Percentiles rank a stretch among this genome's conserved stretches.
These are phyloP conservation scores for Bugulina stolonifera DNA, from an alignment of 2,888 invertebrate genomes.

Conservation along the genomic window DNA sequence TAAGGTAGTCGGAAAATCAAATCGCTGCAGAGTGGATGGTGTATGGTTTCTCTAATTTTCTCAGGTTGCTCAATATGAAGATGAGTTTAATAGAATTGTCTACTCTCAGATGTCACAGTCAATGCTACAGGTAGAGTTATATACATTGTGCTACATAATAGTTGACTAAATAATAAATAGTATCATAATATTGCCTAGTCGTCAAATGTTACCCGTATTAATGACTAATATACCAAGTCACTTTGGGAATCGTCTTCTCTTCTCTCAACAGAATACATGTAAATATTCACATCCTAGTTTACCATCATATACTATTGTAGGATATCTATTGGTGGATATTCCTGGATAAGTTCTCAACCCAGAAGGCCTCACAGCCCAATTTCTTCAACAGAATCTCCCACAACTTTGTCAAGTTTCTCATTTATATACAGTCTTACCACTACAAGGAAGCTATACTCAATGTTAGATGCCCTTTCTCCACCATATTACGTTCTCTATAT, in stretches of 20 bases:
- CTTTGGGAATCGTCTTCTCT: too few species aligned
- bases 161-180: neutral
- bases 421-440: slow-evolving; percentile 36
- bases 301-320: too few species aligned
- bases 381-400: slow-evolving; percentile 48
- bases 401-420: slow-evolving; percentile 48
- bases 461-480: too few species aligned
- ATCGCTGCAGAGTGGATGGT: too few species aligned
- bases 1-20: too few species aligned
- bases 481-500: too few species aligned
- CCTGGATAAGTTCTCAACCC: slow-evolving; percentile 44
- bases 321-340: slow-evolving; percentile 51
- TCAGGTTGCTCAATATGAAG: neutral
- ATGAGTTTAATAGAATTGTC: slow-evolving; percentile 42
- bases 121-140: slow-evolving; percentile 43
- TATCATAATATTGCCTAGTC: neutral
- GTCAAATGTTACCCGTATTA: too few species aligned
- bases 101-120: slow-evolving; percentile 48
- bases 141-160: too few species aligned
- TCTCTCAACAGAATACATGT: too few species aligned
- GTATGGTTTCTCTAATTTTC: too few species aligned
- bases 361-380: slow-evolving; percentile 38
- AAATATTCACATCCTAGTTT: too few species aligned
- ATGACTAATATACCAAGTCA: too few species aligned
- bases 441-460: slow-evolving; percentile 45